Evolutionary conservation across 1,140 invertebrate genomes (phyloP).

Genomic region (Aphaenogaster rudis): DNA sequence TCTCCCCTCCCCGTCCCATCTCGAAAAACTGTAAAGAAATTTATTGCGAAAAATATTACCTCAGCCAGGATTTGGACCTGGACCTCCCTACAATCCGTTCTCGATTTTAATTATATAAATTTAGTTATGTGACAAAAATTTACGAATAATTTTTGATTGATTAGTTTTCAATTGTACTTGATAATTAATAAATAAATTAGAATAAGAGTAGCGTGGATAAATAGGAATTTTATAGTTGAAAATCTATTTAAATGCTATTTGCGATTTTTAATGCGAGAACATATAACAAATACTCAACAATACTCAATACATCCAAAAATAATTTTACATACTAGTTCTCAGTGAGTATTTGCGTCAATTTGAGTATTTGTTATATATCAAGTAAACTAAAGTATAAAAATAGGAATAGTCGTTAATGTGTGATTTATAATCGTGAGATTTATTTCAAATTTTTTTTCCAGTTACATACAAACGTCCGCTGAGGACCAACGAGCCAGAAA

Average conservation of each 20-base stretch:
- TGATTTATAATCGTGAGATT: background rate
- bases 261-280: background rate
- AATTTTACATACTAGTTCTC: too few relatives aligned
- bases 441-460: slow-evolving; percentile 59
- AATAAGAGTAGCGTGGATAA: background rate
- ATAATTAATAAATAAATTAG: background rate
- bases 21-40: too few relatives aligned
- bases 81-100: too few relatives aligned
- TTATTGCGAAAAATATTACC: too few relatives aligned
- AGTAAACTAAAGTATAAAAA: background rate
- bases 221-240: slow-evolving; percentile 21
- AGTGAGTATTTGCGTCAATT: background rate
- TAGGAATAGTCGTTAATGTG: background rate
- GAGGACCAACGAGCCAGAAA: slow-evolving; percentile 91
- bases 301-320: too few relatives aligned
- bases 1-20: too few relatives aligned
- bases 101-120: too few relatives aligned
- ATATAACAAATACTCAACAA: too few relatives aligned
- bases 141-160: background rate
- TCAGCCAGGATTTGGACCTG: too few relatives aligned
- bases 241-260: background rate
- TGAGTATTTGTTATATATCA: background rate
- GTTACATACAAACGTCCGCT: slow-evolving; percentile 93
- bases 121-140: background rate
- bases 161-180: background rate